These are phyloP conservation scores for Triops cancriformis DNA, from an alignment of 1,140 invertebrate species.

Conservation along the genomic window DNA sequence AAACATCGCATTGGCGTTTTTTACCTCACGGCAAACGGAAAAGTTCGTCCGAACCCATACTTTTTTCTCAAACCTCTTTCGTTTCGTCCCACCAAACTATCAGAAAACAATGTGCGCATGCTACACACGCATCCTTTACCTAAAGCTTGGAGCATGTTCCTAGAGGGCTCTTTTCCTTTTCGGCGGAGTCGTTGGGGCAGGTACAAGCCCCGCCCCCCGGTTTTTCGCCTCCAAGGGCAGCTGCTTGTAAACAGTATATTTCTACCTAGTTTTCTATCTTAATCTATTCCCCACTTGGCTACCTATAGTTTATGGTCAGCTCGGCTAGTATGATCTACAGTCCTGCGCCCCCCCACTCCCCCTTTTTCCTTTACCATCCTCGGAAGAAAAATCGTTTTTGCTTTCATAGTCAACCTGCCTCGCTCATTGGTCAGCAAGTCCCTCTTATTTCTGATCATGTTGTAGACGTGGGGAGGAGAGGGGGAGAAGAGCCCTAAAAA, in stretches of 20 bases:
- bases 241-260: not conserved
- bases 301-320: not conserved
- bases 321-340: not conserved
- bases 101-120: not conserved
- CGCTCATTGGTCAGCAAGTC: not conserved
- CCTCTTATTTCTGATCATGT: not conserved
- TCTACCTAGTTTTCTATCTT: not conserved
- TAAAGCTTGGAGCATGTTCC: not conserved
- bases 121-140: not conserved
- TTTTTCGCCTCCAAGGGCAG: not conserved
- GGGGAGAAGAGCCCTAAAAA: not conserved
- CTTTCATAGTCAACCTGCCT: not conserved
- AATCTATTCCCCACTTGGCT: conserved; percentile 1
- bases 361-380: too few relatives aligned
- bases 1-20: conserved; percentile 1
- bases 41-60: not conserved
- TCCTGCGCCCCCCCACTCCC: not conserved
- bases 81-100: not conserved
- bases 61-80: not conserved
- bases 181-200: too few relatives aligned
- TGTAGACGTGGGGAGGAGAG: not conserved
- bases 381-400: not conserved
- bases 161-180: not conserved
- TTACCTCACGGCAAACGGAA: not conserved
- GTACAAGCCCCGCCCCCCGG: too few relatives aligned